Conservation (phyloP, 2,113 vertebrate species). For the Pangasianodon gigas region DNA sequence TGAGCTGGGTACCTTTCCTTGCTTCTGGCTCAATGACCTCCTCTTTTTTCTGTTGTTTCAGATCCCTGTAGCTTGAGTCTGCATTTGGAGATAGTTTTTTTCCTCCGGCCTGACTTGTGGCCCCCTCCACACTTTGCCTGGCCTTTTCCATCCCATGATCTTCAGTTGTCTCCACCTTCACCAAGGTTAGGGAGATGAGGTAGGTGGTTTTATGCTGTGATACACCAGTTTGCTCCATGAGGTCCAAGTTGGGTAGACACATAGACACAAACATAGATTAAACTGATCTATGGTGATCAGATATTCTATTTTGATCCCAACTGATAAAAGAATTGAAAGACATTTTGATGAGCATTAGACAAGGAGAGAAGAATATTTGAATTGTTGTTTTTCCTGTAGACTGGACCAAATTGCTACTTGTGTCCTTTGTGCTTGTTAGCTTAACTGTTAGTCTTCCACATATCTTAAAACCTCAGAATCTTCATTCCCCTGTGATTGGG, state of each 20-base stretch:
- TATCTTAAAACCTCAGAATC: slow-evolving; percentile 8
- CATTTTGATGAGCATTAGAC: slow-evolving; percentile 25
- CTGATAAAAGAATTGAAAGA: slow-evolving; percentile 12
- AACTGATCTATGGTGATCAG: slow-evolving; percentile 43
- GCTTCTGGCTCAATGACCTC: slow-evolving; percentile 42
- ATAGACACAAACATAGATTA: slow-evolving; percentile 57
- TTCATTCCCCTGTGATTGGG: background rate
- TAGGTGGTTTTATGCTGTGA: slow-evolving; percentile 92
- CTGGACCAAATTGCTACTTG: slow-evolving; percentile 17
- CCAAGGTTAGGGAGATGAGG: slow-evolving; percentile 93
- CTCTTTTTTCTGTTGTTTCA: slow-evolving; percentile 7
- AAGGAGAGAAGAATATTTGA: background rate
- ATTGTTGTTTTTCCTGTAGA: slow-evolving; percentile 11
- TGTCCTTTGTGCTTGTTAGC: slow-evolving; percentile 41
- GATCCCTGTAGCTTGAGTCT: slow-evolving; percentile 26
- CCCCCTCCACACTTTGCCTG: slow-evolving; percentile 53
- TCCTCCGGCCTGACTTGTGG: slow-evolving; percentile 6
- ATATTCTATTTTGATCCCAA: slow-evolving; percentile 29
- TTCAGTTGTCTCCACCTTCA: slow-evolving; percentile 86
- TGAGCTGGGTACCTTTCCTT: slow-evolving; percentile 55
- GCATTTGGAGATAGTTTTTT: background rate
- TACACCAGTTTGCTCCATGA: slow-evolving; percentile 81
- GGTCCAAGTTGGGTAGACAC: slow-evolving; percentile 68
- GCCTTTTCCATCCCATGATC: slow-evolving; percentile 69
- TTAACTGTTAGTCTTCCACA: background rate